phyloP scores from a whole-genome alignment of 2,888 invertebrate species.

The Candidula unifasciata region DNA sequence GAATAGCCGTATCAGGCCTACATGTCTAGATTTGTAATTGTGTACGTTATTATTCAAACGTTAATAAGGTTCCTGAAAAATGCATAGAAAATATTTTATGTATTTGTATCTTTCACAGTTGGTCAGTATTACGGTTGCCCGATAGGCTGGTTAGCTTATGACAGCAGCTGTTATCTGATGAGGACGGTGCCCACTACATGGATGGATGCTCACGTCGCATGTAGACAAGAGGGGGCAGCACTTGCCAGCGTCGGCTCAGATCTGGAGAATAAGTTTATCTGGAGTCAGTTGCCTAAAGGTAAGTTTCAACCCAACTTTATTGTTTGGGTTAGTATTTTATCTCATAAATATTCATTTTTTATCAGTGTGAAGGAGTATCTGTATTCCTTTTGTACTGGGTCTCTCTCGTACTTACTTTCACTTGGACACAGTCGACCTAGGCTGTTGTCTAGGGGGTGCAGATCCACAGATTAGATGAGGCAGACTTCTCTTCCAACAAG shows the following conservation, averaged over 20 bases:
- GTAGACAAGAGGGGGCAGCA: constrained; percentile 60
- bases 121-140: constrained; percentile 63
- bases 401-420: no score
- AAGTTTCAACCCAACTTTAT: not conserved
- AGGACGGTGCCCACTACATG: constrained; percentile 57
- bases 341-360: not conserved
- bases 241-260: constrained; percentile 59
- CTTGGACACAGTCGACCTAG: no score
- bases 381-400: no score
- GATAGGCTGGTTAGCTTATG: constrained; percentile 61
- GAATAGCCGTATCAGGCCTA: no score
- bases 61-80: no score
- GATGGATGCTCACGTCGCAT: constrained; percentile 60
- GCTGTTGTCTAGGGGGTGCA: no score
- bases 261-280: constrained; percentile 57
- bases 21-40: no score
- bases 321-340: not conserved
- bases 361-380: no score
- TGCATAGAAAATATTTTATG: no score
- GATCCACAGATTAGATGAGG: no score
- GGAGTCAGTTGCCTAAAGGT: constrained; percentile 64
- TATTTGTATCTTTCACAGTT: constrained; percentile 46
- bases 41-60: no score
- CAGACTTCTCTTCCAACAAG: no score
- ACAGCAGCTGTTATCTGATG: constrained; percentile 60